Base-by-base conservation (phyloP, 2,888 invertebrate genomes). In the Candidula unifasciata region DNA sequence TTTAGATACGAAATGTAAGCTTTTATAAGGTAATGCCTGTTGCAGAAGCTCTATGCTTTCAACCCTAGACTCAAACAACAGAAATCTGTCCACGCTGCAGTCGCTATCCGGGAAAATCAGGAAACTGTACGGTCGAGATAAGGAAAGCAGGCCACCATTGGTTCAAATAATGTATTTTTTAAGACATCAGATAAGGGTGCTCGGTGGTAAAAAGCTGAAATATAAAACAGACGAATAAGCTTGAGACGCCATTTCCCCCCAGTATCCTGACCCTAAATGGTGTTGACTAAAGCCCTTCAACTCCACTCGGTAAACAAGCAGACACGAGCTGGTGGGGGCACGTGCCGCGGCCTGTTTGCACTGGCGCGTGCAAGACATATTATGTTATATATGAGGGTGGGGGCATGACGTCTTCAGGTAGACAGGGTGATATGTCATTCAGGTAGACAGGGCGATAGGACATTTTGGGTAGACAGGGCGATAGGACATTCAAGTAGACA, bases 271-370 rank as follows among this genome's bases (percentile, higher is more conserved):
- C 74, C 74, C 52, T 33, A 54, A 74, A 74, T 52, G 27, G 35
- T 57, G 57, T 73, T 73, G 18, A 37, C 82, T 60, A 35, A 79
- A 77, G 85, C 71, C 71, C 82, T 81, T 37, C 77, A 82, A 64
- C 60, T 54, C 78, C 82, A 69, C 77, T 71, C 71, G 60, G 77
- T 71, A 30, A 64, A 78, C 81, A 71, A 35, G 79, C 66, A 30
- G 85, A 78, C 82, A 71, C 37, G 64, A 35, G 64, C 52, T 71
- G 77, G 68, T n/a, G n/a, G 44, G 44, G 57, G 68, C 80, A 78
- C 78, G 78, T 78, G 78, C 78, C 78, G 35, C 78, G 16, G 64
- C 37, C 64, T 78, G 64, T 78, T 78, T 78, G 78, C 78, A 64
- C 64, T 78, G 78, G 60, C 78, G 60, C 60, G 78, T 64, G 60